Base-by-base conservation (phyloP, 2,113 vertebrate species). In the Calypte anna region DNA sequence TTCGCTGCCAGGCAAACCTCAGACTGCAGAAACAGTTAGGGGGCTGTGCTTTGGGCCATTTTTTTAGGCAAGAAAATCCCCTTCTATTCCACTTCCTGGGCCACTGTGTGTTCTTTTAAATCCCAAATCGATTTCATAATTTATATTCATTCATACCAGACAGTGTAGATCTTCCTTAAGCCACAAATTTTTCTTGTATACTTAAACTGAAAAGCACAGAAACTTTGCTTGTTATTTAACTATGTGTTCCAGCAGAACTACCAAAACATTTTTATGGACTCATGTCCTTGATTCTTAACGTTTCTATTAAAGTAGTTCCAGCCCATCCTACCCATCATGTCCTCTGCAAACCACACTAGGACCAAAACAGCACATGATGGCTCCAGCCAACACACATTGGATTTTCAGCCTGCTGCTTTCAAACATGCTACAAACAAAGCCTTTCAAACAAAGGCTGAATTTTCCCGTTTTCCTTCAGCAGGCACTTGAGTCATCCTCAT, bases 371-470 rank as follows among this genome's bases (percentile, higher is more conserved):
- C 33, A 44, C 19, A 18, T 16, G 22, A 19, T 58, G 33, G 48
- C 19, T 78, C n/a, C 23, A 61, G 16, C 27, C 51, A 86, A 46
- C 14, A 62, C 16, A 27, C 25, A n/a, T 3, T 30, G 6, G 54
- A 69, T 62, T 70, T 67, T 54, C 77, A 91, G 46, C 6, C n/a
- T 54, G 14, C 28, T 68, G 22, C 59, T 58, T 62, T 79, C 33
- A 62, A 86, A 69, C 5, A 7, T 0, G 0, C 8, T 38, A 38
- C 16, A 50, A n/a, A n/a, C n/a, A n/a, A n/a, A n/a, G n/a, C n/a
- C n/a, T n/a, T n/a, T n/a, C n/a, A n/a, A n/a, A n/a, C 10, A 57
- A 86, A 76, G 48, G 40, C 59, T 50, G 50, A 69, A 80, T 64
- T 76, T 10, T 24, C 19, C 22, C 9, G 1, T 6, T 62, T 83